A percentile compares a stretch with the other conserved stretches of the same genome.
Conservation (phyloP, 2,797 vertebrate species). For the Premnoplex brunnescens region DNA sequence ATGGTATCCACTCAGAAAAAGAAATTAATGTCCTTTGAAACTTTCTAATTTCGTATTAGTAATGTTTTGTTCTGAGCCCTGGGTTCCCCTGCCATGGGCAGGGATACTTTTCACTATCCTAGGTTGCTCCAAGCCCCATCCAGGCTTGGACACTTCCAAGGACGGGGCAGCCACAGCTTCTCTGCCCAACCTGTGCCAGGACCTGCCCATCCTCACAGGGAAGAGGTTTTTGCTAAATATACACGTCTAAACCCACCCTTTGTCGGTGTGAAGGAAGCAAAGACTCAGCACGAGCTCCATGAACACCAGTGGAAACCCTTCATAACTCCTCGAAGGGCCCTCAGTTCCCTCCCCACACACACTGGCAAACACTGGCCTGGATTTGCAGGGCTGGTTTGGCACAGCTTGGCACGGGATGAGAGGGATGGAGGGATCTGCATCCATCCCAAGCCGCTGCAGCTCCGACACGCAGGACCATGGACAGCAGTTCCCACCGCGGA, state of each 20-base stretch:
- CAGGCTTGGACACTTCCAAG: background rate
- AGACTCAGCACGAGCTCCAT: rapidly evolving
- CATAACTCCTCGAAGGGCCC: rapidly evolving
- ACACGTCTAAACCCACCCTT: background rate
- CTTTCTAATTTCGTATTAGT: background rate
- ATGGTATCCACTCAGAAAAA: background rate
- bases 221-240: background rate
- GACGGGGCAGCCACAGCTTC: background rate
- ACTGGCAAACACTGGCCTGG: rapidly evolving
- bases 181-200: background rate
- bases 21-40: background rate
- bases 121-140: background rate
- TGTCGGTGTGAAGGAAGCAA: background rate
- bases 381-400: rapidly evolving
- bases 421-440: rapidly evolving
- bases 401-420: background rate
- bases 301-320: rapidly evolving
- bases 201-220: background rate
- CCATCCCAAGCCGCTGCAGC: background rate
- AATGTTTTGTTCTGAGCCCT: background rate
- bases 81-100: background rate
- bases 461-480: slow-evolving; percentile 48
- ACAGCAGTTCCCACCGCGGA: background rate
- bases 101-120: background rate
- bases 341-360: rapidly evolving